phyloP scores from a whole-genome alignment of 2,113 vertebrate genomes.

The Anolis sagrei region DNA sequence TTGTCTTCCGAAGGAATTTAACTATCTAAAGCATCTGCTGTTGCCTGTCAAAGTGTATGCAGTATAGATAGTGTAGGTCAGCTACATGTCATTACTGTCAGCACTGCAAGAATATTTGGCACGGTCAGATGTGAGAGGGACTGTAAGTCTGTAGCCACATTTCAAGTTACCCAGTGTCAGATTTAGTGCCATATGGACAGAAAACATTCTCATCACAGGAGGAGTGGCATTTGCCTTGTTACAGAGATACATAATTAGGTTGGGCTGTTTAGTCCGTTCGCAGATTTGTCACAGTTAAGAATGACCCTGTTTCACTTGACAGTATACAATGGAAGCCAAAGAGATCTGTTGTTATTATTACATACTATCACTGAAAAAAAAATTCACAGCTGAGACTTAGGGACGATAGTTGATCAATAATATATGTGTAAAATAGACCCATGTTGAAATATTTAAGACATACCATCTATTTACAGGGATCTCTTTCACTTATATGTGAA shows the following conservation, averaged over 20 bases:
- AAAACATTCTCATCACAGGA: neutral
- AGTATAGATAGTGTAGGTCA: neutral
- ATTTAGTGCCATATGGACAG: neutral
- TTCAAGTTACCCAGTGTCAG: conserved; percentile 46
- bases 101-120: conserved; percentile 23
- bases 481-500: neutral
- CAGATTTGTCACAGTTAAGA: conserved; percentile 24
- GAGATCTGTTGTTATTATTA: conserved; percentile 22
- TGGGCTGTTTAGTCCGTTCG: conserved; percentile 35
- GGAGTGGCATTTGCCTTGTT: neutral
- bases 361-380: neutral
- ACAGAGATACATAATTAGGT: conserved; percentile 6
- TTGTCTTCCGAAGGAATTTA: conserved; percentile 18
- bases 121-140: conserved; percentile 23
- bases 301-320: neutral
- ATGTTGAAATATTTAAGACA: neutral
- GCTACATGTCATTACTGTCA: neutral
- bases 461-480: neutral
- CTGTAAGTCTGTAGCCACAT: conserved; percentile 30
- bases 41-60: conserved; percentile 37
- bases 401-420: neutral
- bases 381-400: neutral
- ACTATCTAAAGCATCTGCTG: conserved; percentile 32
- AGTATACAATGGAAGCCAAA: conserved; percentile 29
- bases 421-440: neutral